Conservation (phyloP, 1,140 invertebrate species). For the Penaeus indicus region DNA sequence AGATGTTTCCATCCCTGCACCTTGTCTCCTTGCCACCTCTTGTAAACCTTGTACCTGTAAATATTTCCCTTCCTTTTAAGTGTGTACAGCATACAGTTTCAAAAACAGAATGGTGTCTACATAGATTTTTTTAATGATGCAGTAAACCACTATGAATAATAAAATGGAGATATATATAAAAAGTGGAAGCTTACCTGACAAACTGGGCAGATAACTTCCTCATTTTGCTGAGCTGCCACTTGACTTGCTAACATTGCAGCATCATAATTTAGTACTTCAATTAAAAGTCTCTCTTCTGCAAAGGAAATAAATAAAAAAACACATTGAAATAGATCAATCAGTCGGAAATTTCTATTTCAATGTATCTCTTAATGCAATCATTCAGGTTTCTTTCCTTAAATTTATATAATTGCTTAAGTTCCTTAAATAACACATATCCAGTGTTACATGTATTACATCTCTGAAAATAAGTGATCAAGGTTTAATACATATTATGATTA, state of each 20-base stretch:
- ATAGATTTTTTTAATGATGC: neutral
- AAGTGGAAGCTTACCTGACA: conserved; percentile 28
- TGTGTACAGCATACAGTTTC: neutral
- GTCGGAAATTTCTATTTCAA: neutral
- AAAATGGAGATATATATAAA: neutral
- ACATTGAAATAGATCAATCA: neutral
- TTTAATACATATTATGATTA: too few species aligned
- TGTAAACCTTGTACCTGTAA: conserved; percentile 39
- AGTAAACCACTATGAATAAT: neutral
- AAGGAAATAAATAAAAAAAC: neutral
- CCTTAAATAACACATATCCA: too few species aligned
- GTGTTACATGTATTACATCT: too few species aligned
- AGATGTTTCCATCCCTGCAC: neutral
- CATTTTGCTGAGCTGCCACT: conserved; percentile 25
- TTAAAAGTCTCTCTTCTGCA: conserved; percentile 35
- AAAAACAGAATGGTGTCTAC: neutral
- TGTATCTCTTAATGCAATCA: neutral
- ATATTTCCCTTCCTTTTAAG: neutral
- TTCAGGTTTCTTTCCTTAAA: neutral
- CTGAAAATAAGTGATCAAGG: too few species aligned
- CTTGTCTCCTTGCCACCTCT: conserved; percentile 13
- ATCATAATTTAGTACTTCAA: conserved; percentile 45
- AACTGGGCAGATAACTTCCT: conserved; percentile 49
- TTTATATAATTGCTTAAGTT: too few species aligned
- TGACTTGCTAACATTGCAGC: conserved; percentile 38